Conservation (phyloP, 2,113 vertebrate genomes). For the Caracal caracal region DNA sequence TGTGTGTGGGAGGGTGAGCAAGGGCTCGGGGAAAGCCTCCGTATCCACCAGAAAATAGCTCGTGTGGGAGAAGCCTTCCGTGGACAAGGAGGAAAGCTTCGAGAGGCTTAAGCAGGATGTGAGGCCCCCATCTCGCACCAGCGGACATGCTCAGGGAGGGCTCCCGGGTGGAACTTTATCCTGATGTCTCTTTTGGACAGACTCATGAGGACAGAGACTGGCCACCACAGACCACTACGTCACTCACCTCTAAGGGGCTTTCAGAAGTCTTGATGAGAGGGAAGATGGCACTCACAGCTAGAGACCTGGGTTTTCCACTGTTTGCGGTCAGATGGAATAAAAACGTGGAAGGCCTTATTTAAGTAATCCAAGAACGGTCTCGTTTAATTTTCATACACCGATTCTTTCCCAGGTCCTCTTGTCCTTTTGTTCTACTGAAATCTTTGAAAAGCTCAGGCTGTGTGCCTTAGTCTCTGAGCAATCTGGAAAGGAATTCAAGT, state of each 20-base stretch:
- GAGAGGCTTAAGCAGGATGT: background rate
- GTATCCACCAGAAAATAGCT: background rate
- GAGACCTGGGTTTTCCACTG: background rate
- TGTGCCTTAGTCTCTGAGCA: background rate
- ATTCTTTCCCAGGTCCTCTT: background rate
- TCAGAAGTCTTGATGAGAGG: background rate
- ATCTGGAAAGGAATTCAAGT: background rate
- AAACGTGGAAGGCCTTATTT: background rate
- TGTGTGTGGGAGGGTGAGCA: background rate
- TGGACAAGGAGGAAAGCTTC: background rate
- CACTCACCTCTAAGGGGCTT: background rate
- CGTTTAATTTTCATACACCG: background rate
- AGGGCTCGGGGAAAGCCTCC: background rate
- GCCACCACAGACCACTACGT: background rate
- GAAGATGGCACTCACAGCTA: background rate
- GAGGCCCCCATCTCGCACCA: background rate
- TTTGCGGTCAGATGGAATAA: conserved; percentile 8
- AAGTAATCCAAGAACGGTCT: background rate
- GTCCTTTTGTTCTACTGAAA: background rate
- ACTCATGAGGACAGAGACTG: background rate
- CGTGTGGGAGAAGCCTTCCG: background rate
- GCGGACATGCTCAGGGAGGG: background rate
- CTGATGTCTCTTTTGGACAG: background rate
- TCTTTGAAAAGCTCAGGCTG: background rate
- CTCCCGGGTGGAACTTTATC: background rate